Evolutionary conservation across 2,113 vertebrate species (phyloP).

Genomic region (Neofelis nebulosa): DNA sequence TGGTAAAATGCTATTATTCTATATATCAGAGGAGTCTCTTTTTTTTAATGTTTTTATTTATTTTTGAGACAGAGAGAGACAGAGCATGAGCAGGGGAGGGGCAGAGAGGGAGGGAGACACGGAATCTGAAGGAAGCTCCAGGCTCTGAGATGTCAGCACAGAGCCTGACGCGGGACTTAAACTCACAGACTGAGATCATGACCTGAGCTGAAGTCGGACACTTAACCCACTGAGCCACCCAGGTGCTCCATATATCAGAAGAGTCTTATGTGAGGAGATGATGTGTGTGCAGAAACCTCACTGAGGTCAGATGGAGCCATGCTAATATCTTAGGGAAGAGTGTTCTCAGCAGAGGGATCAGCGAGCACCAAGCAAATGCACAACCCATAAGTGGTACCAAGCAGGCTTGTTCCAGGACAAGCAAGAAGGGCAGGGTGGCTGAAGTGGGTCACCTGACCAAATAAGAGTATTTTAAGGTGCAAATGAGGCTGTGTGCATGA

Average conservation of each 20-base stretch:
- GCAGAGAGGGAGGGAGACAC: too few relatives aligned
- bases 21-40: not conserved
- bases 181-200: too few relatives aligned
- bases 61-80: too few relatives aligned
- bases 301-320: not conserved
- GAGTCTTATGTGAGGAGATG: not conserved
- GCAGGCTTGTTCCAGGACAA: not conserved
- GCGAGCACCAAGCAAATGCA: not conserved
- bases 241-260: too few relatives aligned
- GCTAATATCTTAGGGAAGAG: not conserved
- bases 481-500: accelerated
- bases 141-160: too few relatives aligned
- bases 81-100: too few relatives aligned
- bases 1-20: not conserved
- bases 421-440: not conserved
- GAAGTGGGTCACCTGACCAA: not conserved
- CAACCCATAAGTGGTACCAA: not conserved
- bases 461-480: accelerated
- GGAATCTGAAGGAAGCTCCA: too few relatives aligned
- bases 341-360: not conserved
- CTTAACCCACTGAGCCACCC: too few relatives aligned
- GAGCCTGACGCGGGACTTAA: too few relatives aligned
- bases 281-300: not conserved
- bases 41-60: too few relatives aligned
- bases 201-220: too few relatives aligned